These are phyloP conservation scores for Characodon lateralis DNA, from an alignment of 2,797 vertebrate genomes.

Conservation along the genomic window DNA sequence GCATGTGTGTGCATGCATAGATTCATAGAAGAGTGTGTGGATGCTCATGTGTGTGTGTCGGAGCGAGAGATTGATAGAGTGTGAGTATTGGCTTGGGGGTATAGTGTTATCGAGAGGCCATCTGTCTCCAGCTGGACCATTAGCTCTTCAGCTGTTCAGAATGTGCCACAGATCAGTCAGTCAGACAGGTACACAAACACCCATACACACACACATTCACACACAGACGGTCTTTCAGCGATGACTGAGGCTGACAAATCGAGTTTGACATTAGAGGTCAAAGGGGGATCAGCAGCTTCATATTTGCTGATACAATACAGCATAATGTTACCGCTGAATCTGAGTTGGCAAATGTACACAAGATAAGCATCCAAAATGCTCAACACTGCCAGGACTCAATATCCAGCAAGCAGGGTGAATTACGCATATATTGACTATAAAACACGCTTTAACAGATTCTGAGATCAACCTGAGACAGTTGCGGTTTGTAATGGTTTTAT, in stretches of 20 bases:
- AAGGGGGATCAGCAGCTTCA: conserved; percentile 60
- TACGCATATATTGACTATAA: conserved; percentile 29
- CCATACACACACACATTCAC: conserved; percentile 27
- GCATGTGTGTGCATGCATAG: conserved; percentile 26
- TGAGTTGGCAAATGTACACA: conserved; percentile 58
- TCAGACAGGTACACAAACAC: conserved; percentile 75
- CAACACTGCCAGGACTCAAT: conserved; percentile 48
- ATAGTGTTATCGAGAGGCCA: conserved; percentile 83
- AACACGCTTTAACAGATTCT: conserved; percentile 28
- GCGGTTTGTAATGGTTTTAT: conserved; percentile 44
- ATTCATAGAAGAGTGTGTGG: conserved; percentile 10
- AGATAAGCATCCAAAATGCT: conserved; percentile 61
- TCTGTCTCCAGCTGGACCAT: conserved; percentile 85
- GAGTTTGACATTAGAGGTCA: conserved; percentile 76
- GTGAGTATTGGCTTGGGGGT: conserved; percentile 79
- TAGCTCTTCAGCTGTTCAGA: conserved; percentile 84
- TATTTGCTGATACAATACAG: conserved; percentile 55
- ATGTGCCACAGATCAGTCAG: conserved; percentile 81
- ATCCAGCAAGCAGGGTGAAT: conserved; percentile 38
- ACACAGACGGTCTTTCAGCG: conserved; percentile 44
- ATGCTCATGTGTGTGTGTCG: conserved; percentile 16
- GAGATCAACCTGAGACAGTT: conserved; percentile 41
- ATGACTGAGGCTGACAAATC: conserved; percentile 73
- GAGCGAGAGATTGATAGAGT: conserved; percentile 66
- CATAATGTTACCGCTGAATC: conserved; percentile 50